Evolutionary conservation across 2,797 vertebrate genomes (phyloP).

Genomic region (Acanthopagrus latus): DNA sequence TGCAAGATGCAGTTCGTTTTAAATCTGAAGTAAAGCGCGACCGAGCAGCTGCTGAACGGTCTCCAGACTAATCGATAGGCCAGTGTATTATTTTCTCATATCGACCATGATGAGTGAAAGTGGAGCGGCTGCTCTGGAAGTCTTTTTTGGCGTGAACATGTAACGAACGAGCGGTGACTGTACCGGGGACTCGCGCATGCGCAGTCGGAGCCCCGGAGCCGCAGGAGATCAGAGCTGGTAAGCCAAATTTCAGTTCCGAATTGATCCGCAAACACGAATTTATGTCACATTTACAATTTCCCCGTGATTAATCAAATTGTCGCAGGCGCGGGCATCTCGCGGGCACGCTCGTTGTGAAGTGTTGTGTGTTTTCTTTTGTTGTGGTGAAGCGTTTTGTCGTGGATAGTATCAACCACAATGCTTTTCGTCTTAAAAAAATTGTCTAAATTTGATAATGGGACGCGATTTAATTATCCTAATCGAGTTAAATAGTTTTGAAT

Average conservation of each 20-base stretch:
- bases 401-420: conserved; percentile 59
- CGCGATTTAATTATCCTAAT: conserved; percentile 45
- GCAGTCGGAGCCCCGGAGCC: conserved; percentile 78
- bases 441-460: conserved; percentile 37
- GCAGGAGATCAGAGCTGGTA: conserved; percentile 89
- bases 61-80: neutral
- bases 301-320: neutral
- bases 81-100: conserved; percentile 14
- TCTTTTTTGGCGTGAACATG: conserved; percentile 41
- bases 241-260: conserved; percentile 83
- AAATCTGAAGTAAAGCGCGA: neutral
- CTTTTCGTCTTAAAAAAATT: conserved; percentile 50
- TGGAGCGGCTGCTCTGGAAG: conserved; percentile 32
- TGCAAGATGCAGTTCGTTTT: rapidly evolving
- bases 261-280: conserved; percentile 65
- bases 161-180: conserved; percentile 52
- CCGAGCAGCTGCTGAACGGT: neutral
- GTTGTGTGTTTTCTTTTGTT: neutral
- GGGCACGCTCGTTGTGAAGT: neutral
- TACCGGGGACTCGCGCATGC: conserved; percentile 80
- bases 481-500: conserved; percentile 33
- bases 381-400: conserved; percentile 29
- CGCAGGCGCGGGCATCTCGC: neutral
- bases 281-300: conserved; percentile 34
- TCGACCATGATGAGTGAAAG: conserved; percentile 43